Conservation (phyloP, 1,140 invertebrate species). For the Trachymyrmex cornetzi region DNA sequence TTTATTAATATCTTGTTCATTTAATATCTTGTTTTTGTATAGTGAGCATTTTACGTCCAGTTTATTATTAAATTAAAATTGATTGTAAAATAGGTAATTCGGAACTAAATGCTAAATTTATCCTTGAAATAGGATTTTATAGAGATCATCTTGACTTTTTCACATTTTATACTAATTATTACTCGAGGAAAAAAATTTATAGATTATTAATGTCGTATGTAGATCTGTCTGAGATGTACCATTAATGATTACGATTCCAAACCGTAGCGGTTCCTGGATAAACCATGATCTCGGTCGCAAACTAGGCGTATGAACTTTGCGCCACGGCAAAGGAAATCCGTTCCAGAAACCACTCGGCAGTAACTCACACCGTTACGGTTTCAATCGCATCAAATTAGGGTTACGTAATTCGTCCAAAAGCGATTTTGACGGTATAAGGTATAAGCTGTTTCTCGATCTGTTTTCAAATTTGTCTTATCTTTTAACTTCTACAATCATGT, state of each 20-base stretch:
- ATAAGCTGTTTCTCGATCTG: conserved; percentile 59
- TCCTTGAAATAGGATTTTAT: not conserved
- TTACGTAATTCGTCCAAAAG: conserved; percentile 71
- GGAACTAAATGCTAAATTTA: not conserved
- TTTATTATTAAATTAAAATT: not conserved
- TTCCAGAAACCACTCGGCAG: conserved; percentile 77
- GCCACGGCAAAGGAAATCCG: conserved; percentile 69
- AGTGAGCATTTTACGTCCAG: not conserved
- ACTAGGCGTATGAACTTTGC: conserved; percentile 59
- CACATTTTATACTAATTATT: not conserved
- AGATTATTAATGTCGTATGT: conserved; percentile 9
- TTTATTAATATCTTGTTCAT: no score
- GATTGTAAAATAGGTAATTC: not conserved
- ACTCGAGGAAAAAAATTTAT: not conserved
- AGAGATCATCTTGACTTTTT: not conserved
- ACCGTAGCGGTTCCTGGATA: conserved; percentile 23
- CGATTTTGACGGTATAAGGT: conserved; percentile 77
- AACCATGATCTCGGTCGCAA: conserved; percentile 33
- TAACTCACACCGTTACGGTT: conserved; percentile 82
- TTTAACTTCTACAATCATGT: not conserved
- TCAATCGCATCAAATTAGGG: conserved; percentile 81
- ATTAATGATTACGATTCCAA: conserved; percentile 61
- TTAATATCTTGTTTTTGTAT: not conserved
- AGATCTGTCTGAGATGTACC: not conserved
- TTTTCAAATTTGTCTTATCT: not conserved